Conservation (phyloP, 2,888 invertebrate species). For the Eulithis testata region DNA sequence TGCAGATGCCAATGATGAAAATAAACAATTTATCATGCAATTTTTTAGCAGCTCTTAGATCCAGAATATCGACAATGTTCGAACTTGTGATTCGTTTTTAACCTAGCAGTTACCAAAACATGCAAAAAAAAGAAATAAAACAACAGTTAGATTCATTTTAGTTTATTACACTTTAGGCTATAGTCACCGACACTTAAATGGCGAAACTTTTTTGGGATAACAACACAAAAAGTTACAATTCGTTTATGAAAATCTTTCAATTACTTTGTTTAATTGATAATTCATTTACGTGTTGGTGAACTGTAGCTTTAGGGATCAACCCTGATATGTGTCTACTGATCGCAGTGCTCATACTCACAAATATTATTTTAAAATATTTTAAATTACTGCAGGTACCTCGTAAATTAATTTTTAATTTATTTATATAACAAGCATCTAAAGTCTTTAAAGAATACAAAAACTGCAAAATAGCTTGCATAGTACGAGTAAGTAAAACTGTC, state of each 20-base stretch:
- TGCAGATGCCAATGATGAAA: no score
- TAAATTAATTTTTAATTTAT: no score
- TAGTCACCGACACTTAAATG: conserved; percentile 6
- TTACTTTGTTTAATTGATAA: not conserved
- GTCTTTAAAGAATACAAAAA: no score
- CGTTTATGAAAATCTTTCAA: not conserved
- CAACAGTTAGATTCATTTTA: conserved; percentile 62
- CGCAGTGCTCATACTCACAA: conserved; percentile 58
- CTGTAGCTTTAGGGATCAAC: conserved; percentile 61
- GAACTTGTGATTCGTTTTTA: not conserved
- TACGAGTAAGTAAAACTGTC: no score
- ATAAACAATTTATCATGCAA: no score
- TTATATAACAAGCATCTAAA: no score
- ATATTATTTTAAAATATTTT: not conserved
- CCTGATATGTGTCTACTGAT: conserved; percentile 81
- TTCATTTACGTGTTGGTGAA: conserved; percentile 10
- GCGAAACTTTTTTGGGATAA: not conserved
- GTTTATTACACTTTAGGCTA: conserved; percentile 72
- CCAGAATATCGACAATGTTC: not conserved
- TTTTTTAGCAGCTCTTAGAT: not conserved
- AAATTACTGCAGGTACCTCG: not conserved
- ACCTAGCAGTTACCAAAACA: not conserved
- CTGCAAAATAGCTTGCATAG: no score
- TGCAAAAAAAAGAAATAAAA: conserved; percentile 60
- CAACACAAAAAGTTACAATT: no score